Evolutionary conservation across 1,140 invertebrate species (phyloP).

Genomic region (Parasteatoda tepidariorum): DNA sequence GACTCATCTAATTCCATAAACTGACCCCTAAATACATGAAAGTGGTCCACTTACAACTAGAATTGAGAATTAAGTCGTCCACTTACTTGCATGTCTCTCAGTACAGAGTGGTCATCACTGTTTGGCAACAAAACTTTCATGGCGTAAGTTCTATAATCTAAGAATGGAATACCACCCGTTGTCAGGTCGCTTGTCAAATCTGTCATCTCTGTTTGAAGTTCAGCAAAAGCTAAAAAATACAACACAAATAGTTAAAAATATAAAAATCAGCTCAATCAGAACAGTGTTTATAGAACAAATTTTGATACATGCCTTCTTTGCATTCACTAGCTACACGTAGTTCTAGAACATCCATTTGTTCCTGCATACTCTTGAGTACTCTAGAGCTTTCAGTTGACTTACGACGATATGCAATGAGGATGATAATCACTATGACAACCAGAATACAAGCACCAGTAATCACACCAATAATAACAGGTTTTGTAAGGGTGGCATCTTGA

Average conservation of each 20-base stretch:
- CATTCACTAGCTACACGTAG: conserved; percentile 75
- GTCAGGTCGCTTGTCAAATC: conserved; percentile 94
- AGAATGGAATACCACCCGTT: conserved; percentile 95
- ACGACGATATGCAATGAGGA: conserved; percentile 92
- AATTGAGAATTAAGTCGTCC: too few species aligned
- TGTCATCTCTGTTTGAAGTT: conserved; percentile 99
- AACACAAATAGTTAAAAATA: too few species aligned
- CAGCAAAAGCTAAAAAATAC: conserved; percentile 84
- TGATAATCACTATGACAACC: conserved; percentile 78
- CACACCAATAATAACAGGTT: conserved; percentile 84
- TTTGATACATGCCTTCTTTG: conserved; percentile 49
- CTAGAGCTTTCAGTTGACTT: conserved; percentile 97
- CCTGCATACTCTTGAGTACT: conserved; percentile 98
- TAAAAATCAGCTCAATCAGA: not conserved
- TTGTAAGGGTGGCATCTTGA: conserved; percentile 79
- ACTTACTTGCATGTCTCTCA: conserved; percentile 64
- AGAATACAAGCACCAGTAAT: conserved; percentile 74
- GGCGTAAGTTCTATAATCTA: conserved; percentile 96
- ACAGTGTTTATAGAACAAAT: not conserved
- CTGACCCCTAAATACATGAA: too few species aligned
- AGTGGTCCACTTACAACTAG: too few species aligned
- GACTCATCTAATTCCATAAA: too few species aligned
- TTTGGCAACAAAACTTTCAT: conserved; percentile 99
- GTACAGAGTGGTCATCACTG: conserved; percentile 90
- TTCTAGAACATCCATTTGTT: conserved; percentile 99